These are phyloP conservation scores for Anastrepha obliqua DNA, from an alignment of 1,140 invertebrate species.

Conservation along the genomic window DNA sequence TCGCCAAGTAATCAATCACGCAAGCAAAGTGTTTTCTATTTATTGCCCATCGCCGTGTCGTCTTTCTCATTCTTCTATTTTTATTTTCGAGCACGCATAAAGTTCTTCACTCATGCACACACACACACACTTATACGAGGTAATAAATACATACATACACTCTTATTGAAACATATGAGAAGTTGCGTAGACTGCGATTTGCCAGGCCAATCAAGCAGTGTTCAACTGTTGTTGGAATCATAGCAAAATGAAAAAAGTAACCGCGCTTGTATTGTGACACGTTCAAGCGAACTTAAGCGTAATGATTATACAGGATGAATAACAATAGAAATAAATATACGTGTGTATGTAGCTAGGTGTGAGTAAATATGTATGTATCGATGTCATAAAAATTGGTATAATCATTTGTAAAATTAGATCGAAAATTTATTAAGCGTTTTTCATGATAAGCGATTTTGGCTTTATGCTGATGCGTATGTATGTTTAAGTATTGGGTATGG, in stretches of 20 bases:
- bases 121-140: not conserved
- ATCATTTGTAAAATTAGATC: conserved; percentile 43
- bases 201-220: not conserved
- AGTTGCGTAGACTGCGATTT: conserved; percentile 21
- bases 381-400: conserved; percentile 23
- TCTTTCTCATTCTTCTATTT: not conserved
- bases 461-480: not conserved
- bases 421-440: conserved; percentile 23
- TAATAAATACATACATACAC: not conserved
- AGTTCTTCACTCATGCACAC: not conserved
- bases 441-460: not conserved
- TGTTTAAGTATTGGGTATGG: not conserved
- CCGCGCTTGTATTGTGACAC: not conserved
- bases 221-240: conserved; percentile 6
- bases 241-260: not conserved
- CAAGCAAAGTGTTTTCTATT: conserved; percentile 45
- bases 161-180: conserved; percentile 16
- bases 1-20: conserved; percentile 30
- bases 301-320: conserved; percentile 21
- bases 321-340: not conserved
- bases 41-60: conserved; percentile 12
- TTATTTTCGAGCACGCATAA: conserved; percentile 6
- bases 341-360: not conserved
- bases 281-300: not conserved
- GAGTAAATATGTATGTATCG: not conserved